Evolutionary conservation across 2,113 vertebrate genomes (phyloP).

Genomic region (Takifugu bimaculatus): DNA sequence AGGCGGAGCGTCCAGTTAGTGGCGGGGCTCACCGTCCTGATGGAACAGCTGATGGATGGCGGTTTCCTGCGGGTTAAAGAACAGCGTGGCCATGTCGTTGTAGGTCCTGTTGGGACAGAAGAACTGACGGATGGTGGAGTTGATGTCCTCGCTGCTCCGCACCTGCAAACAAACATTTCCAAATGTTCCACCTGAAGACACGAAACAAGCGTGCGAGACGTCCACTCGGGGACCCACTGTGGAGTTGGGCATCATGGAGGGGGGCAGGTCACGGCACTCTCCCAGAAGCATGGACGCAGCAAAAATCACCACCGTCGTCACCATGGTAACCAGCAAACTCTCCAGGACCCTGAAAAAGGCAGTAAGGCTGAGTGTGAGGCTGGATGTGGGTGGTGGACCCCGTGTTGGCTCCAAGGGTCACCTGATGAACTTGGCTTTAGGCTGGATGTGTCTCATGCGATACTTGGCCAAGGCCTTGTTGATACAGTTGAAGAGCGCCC

Average conservation of each 20-base stretch:
- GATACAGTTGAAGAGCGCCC: conserved; percentile 95
- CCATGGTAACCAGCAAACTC: conserved; percentile 87
- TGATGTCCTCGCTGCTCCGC: conserved; percentile 78
- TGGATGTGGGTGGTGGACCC: background rate
- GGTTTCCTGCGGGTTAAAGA: conserved; percentile 95
- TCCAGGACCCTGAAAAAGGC: conserved; percentile 81
- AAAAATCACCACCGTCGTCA: conserved; percentile 87
- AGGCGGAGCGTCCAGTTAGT: too few species aligned
- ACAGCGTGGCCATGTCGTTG: conserved; percentile 96
- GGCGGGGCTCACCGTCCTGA: conserved; percentile 76
- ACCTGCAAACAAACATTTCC: conserved; percentile 34
- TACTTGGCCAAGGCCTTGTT: conserved; percentile 92
- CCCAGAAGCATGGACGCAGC: conserved; percentile 88
- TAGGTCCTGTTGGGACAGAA: conserved; percentile 94
- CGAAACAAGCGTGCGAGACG: too few species aligned
- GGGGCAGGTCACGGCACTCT: conserved; percentile 83
- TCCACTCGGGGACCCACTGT: too few species aligned
- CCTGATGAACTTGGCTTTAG: conserved; percentile 94
- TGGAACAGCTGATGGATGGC: conserved; percentile 96
- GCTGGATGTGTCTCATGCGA: conserved; percentile 90
- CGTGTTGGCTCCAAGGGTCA: conserved; percentile 37
- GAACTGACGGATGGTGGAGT: conserved; percentile 88
- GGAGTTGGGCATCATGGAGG: conserved; percentile 44
- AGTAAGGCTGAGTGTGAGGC: background rate
- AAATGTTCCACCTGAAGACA: too few species aligned